Percentiles rank a stretch among this genome's conserved stretches.
phyloP scores from a whole-genome alignment of 2,113 vertebrate species.

The Mormyrus lacerda region DNA sequence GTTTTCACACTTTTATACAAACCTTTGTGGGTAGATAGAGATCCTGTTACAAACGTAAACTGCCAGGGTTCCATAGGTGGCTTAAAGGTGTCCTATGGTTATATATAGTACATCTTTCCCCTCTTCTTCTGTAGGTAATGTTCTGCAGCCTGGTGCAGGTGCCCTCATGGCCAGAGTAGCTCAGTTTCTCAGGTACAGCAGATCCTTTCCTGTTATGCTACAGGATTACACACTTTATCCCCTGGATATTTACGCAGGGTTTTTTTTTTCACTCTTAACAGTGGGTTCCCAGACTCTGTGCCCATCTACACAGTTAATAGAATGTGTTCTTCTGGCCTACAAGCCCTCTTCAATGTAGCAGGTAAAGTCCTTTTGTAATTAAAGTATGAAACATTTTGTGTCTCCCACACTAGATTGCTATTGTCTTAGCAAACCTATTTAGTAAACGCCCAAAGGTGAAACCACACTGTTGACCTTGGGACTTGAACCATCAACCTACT shows the following conservation, averaged over 20 bases:
- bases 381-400: background rate
- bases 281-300: constrained; percentile 81
- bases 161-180: constrained; percentile 72
- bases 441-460: background rate
- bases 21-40: background rate
- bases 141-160: constrained; percentile 85
- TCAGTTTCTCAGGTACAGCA: constrained; percentile 79
- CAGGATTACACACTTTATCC: background rate
- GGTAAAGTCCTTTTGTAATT: constrained; percentile 52
- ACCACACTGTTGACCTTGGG: background rate
- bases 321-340: constrained; percentile 87
- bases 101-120: background rate
- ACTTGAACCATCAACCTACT: background rate
- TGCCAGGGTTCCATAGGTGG: background rate
- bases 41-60: background rate
- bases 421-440: background rate
- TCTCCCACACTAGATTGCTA: background rate
- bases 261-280: constrained; percentile 42
- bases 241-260: background rate
- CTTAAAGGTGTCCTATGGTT: background rate
- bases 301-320: constrained; percentile 75
- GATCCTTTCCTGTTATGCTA: background rate
- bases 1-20: background rate
- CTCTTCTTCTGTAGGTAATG: constrained; percentile 66
- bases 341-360: constrained; percentile 82